Evolutionary conservation across 2,888 invertebrate species (phyloP), one percentile per base, ranked within the genome.

Genomic region (Dexiosoma caninum): DNA sequence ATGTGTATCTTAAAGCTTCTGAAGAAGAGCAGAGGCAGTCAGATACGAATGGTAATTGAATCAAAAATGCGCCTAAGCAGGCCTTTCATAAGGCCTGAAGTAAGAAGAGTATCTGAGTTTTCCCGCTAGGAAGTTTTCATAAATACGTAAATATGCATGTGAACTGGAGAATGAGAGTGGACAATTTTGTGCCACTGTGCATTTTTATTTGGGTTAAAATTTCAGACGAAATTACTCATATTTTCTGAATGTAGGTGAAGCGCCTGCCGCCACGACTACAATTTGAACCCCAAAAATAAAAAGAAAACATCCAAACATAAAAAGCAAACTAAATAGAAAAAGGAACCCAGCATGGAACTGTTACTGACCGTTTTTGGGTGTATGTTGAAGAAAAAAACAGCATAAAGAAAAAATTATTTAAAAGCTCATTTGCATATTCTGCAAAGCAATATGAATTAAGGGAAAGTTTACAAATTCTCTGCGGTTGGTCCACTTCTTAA

Each of bases 361-460:
- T 62, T 49, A 76, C 66, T 80, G 77, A 81, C 81, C 81, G 62
- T 19, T n/a, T n/a, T n/a, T 76, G 62, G 77, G 67, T 72, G 77
- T 72, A 37, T 42, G 76, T 62, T 66, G 66, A 35, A 12, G 51
- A 64, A 71, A 44, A 42, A 30, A 59, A 51, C 30, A 8, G 9
- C 30, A 66, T 32, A 16, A 19, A 14, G 35, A 46, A 30, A 70
- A 59, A 14, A 75, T 37, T 60, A 21, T 70, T 42, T 23, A 82
- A 84, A 85, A 84, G 74, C 85, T 87, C 83, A 87, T 87, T 87
- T 87, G 85, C 88, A 87, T 88, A 87, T 85, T 84, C 51, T 74
- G 83, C 69, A 82, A 84, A 84, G 82, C 83, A 83, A 75, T 70
- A 40, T 53, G 67, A 60, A 19, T 72, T 78, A 83, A 86, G 88